Base-by-base conservation (phyloP, 2,797 vertebrate species). In the Argyrosomus regius region DNA sequence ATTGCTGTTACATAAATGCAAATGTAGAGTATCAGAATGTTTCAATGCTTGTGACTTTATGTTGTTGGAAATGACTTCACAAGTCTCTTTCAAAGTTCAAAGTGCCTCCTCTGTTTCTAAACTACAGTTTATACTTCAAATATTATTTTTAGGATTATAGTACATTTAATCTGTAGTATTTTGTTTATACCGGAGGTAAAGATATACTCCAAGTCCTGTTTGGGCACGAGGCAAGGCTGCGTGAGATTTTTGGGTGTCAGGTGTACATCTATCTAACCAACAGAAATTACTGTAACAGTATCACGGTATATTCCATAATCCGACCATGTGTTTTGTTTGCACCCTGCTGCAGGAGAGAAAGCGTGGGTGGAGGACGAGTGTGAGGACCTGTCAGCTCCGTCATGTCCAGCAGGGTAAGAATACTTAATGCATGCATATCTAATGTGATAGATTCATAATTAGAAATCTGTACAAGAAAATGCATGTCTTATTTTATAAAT, bases 351-450 rank as follows among this genome's bases (percentile, higher is more conserved):
- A 96, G 95, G 92, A 66, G 88, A 93, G 45, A 89, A 1, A 0
- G n/a, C 86, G 35, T 96, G 96, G 96, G 85, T 93, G 77, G 83
- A 94, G 31, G 95, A 93, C 7, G 1, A 41, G 3, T 96, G 96
- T 83, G 91, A 89, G 0, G 83, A 95, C 63, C 68, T 95, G 49
- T 75, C 50, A 3, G 9, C 56, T 0, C 77, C 91, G 0, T 50
- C 39, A 0, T 96, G 96, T 78, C 95, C 95, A 7, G 31, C 81
- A 22, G 79, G 90, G 96, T 96, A 69, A 83, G 66, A 28, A 18
- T 2, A 31, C 31, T 31, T 31, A 6, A 31, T 31, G 28, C 28
- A 31, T 31, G 9, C 20, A 0, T 9, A 1, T 7, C 35, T 2
- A 17, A 26, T 13, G 1, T 24, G n/a, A 18, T 2, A 3, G 14